These are phyloP conservation scores for Ceyx margarethae DNA, from an alignment of 2,113 vertebrate species.

Conservation along the genomic window DNA sequence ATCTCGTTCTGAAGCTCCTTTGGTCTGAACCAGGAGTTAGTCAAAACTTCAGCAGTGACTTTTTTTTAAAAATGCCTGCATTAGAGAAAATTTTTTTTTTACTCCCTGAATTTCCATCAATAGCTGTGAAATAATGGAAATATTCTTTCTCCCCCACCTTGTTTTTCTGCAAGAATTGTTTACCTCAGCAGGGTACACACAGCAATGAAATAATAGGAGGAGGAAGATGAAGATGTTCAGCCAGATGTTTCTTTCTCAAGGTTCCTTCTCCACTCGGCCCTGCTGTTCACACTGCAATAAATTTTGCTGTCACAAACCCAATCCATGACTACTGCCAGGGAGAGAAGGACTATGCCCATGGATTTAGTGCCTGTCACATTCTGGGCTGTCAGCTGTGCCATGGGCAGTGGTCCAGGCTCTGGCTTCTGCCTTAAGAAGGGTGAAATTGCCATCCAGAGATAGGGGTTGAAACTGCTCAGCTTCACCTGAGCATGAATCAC, in stretches of 20 bases:
- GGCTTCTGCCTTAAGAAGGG: accelerated
- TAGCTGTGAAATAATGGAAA: background rate
- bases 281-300: background rate
- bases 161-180: background rate
- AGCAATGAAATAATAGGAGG: background rate
- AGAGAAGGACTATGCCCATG: accelerated
- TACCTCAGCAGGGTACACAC: background rate
- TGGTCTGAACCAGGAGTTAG: background rate
- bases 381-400: accelerated
- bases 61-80: background rate
- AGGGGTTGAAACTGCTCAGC: background rate
- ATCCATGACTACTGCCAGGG: background rate
- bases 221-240: background rate
- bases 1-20: background rate
- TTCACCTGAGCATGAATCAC: background rate
- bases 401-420: accelerated
- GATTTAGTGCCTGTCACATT: background rate
- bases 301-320: background rate
- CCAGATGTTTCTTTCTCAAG: background rate
- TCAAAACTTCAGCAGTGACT: background rate
- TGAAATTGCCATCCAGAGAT: background rate
- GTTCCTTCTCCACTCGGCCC: background rate
- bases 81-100: background rate
- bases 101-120: background rate
- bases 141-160: background rate